phyloP scores from a whole-genome alignment of 2,113 vertebrate genomes.

The Melanotaenia duboulayi region DNA sequence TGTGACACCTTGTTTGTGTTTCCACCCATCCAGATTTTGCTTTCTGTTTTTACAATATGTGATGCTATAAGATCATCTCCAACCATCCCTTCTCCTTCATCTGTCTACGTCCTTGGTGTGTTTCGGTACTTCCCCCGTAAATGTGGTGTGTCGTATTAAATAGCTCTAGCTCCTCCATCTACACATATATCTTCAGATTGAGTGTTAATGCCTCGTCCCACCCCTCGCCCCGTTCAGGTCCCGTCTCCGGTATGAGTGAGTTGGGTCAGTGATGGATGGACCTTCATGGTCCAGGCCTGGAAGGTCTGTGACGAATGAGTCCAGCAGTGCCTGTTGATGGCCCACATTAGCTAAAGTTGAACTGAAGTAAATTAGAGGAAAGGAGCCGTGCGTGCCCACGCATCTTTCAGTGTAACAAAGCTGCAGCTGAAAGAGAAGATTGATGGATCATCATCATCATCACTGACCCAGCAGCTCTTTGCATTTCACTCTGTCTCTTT shows the following conservation, averaged over 20 bases:
- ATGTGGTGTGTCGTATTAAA: constrained; percentile 16
- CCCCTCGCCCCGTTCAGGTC: constrained; percentile 5
- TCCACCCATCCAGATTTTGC: no score
- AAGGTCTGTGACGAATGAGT: constrained; percentile 57
- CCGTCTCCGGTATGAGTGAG: constrained; percentile 29
- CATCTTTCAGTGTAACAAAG: constrained; percentile 47
- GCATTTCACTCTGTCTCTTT: no score
- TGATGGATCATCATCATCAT: constrained; percentile 16
- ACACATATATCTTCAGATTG: constrained; percentile 50
- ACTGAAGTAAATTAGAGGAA: constrained; percentile 63
- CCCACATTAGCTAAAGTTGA: constrained; percentile 54
- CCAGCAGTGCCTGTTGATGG: constrained; percentile 54
- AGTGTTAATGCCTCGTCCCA: constrained; percentile 27
- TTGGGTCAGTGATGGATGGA: constrained; percentile 62
- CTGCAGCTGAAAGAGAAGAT: constrained; percentile 6
- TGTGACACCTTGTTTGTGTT: no score
- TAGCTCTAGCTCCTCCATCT: constrained; percentile 50
- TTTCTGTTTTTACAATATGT: no score
- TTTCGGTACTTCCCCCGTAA: no score
- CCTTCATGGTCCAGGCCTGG: constrained; percentile 28
- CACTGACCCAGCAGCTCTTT: not conserved
- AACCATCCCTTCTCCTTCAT: constrained; percentile 1
- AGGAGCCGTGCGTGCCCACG: constrained; percentile 43
- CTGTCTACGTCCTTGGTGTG: no score
- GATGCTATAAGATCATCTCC: no score